These are phyloP conservation scores for Acronicta leporina DNA, from an alignment of 2,888 invertebrate genomes.

Conservation along the genomic window DNA sequence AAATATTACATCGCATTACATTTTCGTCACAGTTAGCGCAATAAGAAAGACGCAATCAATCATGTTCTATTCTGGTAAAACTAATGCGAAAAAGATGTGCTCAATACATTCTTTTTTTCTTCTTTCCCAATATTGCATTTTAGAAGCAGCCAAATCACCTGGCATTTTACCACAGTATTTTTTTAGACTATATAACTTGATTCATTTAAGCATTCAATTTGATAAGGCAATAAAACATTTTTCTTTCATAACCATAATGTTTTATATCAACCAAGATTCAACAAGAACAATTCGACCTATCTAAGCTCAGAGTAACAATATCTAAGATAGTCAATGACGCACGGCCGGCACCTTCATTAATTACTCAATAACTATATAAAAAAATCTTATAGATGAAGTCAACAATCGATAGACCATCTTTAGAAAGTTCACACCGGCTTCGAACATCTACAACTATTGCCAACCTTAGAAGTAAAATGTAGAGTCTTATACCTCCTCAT, in stretches of 20 bases:
- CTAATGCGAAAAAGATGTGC: slow-evolving; percentile 4
- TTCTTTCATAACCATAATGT: background rate
- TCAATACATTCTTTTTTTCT: slow-evolving; percentile 28
- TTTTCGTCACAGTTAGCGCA: slow-evolving; percentile 50
- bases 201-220: background rate
- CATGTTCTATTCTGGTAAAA: slow-evolving; percentile 22
- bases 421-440: too few species aligned
- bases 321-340: too few species aligned
- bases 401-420: too few species aligned
- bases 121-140: slow-evolving; percentile 14
- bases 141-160: background rate
- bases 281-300: background rate
- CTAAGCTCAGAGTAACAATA: background rate
- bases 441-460: too few species aligned
- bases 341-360: background rate
- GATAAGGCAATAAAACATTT: background rate
- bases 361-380: background rate
- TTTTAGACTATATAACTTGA: background rate
- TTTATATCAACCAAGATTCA: background rate
- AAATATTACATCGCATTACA: slow-evolving; percentile 50
- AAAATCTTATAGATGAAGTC: too few species aligned
- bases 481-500: too few species aligned
- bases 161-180: background rate
- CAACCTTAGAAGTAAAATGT: too few species aligned
- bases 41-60: slow-evolving; percentile 47